A percentile compares a stretch with the other conserved stretches of the same genome.
Evolutionary conservation across 2,888 invertebrate genomes (phyloP).

Genomic region (Spisula solida): DNA sequence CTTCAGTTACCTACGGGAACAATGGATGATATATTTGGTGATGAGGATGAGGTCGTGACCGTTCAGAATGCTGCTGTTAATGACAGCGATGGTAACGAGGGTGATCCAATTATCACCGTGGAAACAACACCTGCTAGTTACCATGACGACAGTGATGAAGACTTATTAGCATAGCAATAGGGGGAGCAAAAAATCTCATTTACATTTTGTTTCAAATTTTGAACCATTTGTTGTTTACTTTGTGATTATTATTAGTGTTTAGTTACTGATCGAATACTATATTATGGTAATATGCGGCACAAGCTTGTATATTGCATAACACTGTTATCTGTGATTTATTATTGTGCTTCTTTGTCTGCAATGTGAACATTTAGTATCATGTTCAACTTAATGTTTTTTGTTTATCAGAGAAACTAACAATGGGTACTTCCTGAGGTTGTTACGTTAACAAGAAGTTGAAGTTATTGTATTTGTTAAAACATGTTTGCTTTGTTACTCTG

Average conservation of each 20-base stretch:
- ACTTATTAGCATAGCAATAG: slow-evolving; percentile 58
- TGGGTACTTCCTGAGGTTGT: no score
- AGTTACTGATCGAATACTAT: not conserved
- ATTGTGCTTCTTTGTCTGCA: not conserved
- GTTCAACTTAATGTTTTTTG: no score
- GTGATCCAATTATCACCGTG: slow-evolving; percentile 51
- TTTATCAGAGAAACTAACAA: no score
- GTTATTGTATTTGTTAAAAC: no score
- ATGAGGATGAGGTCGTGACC: slow-evolving; percentile 66
- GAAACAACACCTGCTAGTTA: slow-evolving; percentile 52
- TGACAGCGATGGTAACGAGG: slow-evolving; percentile 39
- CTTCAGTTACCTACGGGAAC: slow-evolving; percentile 63
- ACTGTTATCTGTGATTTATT: not conserved
- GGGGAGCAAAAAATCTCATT: slow-evolving; percentile 46
- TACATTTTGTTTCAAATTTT: not conserved
- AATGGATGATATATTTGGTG: slow-evolving; percentile 62
- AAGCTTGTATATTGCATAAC: not conserved
- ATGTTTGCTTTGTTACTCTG: no score
- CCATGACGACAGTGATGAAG: slow-evolving; percentile 73
- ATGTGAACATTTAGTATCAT: no score
- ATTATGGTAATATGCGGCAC: not conserved
- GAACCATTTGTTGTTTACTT: not conserved
- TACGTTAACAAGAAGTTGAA: no score
- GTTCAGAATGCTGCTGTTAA: slow-evolving; percentile 58
- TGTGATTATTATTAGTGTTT: not conserved